Evolutionary conservation across 2,888 invertebrate genomes (phyloP), one percentile per base, ranked within the genome.

Genomic region (Thalpophila matura): DNA sequence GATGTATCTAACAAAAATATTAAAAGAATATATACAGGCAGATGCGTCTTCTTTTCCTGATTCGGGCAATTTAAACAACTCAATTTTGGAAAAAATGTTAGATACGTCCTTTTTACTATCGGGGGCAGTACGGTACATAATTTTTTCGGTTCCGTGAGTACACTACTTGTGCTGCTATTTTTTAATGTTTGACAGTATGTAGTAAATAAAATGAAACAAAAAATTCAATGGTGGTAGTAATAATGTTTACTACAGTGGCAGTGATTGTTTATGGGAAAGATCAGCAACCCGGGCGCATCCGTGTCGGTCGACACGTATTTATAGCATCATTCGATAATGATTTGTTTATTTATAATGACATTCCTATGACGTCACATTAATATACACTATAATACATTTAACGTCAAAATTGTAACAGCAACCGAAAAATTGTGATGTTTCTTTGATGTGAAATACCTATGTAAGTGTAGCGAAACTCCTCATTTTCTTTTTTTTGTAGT

Each of bases 181-280:
- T 22, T 49, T 20, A 7, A 16, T 18, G 49, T 50, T 37, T 16
- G 14, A 16, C 12, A 16, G 12, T 29, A 33, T n/a, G 4, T 46
- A 16, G 26, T 16, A 16, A 69, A 9, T 33, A 38, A 47, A 46
- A 47, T 6, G 9, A 45, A 38, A 60, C 26, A 42, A 50, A 42
- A 45, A 68, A 49, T 49, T 74, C 65, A 77, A 78, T 79, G 74
- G 64, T 70, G 62, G 74, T 83, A 80, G 79, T 82, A 77, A 77
- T 81, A 82, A 81, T 89, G 88, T 90, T 91, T 90, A 89, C 89
- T 90, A 89, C 86, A 71, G 72, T 60, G 58, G 64, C 73, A 70
- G 68, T 72, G 69, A 77, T 79, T 90, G 89, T 91, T 90, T 90
- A 91, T 80, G 78, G 69, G 77, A 86, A 64, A 84, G 90, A 89